Conservation (phyloP, 2,888 invertebrate genomes). For the Caprella mutica region DNA sequence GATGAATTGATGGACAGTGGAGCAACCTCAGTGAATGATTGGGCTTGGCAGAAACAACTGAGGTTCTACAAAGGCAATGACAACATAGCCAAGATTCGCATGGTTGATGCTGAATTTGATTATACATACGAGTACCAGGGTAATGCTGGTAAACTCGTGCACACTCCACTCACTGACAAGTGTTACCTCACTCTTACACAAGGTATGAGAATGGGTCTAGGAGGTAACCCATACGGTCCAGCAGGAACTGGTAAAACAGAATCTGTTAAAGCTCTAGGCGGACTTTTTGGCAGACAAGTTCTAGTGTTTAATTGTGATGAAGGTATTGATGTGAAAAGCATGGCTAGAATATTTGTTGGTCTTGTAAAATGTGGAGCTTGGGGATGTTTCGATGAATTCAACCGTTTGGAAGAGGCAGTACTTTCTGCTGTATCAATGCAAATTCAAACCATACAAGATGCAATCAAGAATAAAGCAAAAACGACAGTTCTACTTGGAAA, state of each 20-base stretch:
- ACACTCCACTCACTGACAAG: conserved; percentile 90
- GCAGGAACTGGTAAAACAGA: conserved; percentile 99
- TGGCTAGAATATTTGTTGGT: conserved; percentile 88
- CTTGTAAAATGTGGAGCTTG: conserved; percentile 89
- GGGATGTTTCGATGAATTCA: conserved; percentile 99
- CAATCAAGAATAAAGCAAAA: conserved; percentile 53
- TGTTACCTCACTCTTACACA: conserved; percentile 89
- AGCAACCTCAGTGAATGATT: conserved; percentile 57
- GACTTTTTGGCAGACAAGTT: conserved; percentile 81
- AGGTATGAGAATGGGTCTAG: conserved; percentile 88
- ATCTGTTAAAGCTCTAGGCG: conserved; percentile 88
- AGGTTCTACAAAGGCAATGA: conserved; percentile 53
- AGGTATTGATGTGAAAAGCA: conserved; percentile 51
- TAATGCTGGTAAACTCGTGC: conserved; percentile 85
- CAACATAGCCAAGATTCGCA: conserved; percentile 60
- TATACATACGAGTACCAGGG: conserved; percentile 98
- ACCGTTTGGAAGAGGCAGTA: conserved; percentile 85
- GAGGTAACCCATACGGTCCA: conserved; percentile 97
- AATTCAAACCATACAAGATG: conserved; percentile 77
- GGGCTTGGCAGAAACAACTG: conserved; percentile 93
- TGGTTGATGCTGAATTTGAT: conserved; percentile 86
- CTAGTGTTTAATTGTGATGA: conserved; percentile 96
- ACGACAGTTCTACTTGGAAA: conserved; percentile 44
- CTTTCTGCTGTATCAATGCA: conserved; percentile 90
- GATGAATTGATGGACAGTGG: conserved; percentile 57